Conservation (phyloP, 2,113 vertebrate species). For the Lophotis ruficrista region DNA sequence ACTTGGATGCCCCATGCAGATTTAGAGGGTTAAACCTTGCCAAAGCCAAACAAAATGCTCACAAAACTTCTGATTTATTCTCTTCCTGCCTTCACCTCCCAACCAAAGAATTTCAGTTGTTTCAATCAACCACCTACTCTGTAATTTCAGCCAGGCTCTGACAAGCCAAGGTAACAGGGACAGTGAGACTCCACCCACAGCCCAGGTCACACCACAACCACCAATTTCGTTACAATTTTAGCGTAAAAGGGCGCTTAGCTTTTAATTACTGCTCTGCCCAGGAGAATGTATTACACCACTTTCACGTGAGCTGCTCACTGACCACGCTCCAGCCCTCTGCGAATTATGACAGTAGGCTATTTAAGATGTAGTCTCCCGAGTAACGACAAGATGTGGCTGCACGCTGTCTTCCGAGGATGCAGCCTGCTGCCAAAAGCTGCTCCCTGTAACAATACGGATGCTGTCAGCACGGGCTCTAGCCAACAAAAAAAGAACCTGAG, state of each 20-base stretch:
- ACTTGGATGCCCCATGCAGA: background rate
- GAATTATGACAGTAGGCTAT: background rate
- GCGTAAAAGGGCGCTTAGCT: background rate
- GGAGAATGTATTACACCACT: background rate
- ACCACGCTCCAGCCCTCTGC: background rate
- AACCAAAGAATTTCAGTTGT: background rate
- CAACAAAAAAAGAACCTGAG: background rate
- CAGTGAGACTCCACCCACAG: background rate
- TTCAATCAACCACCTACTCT: background rate
- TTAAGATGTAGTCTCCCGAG: background rate
- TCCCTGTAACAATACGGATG: fast-evolving
- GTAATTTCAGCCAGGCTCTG: background rate
- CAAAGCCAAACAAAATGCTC: background rate
- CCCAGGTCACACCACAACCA: background rate
- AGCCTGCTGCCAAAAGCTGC: background rate
- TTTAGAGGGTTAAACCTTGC: background rate
- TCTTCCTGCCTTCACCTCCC: background rate
- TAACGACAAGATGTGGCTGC: background rate
- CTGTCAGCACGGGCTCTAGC: background rate
- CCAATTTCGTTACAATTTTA: background rate
- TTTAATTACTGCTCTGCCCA: background rate
- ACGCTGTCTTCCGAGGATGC: background rate
- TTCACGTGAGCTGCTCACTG: background rate
- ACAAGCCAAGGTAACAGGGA: background rate
- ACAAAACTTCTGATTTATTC: background rate